A percentile compares a stretch with the other conserved stretches of the same genome.
phyloP scores from a whole-genome alignment of 2,113 vertebrate genomes.

The Vulpes vulpes region DNA sequence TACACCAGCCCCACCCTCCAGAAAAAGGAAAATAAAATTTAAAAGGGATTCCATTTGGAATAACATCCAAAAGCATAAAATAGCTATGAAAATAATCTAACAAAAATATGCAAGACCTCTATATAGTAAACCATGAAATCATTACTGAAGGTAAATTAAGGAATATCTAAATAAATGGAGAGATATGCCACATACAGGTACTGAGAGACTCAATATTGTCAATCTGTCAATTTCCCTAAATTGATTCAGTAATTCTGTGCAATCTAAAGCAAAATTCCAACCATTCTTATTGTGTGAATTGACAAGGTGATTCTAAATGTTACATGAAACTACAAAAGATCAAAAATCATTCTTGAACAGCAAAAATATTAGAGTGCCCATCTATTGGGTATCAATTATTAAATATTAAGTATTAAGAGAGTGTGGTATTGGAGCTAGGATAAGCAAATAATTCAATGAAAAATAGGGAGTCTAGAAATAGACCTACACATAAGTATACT shows the following conservation, averaged over 20 bases:
- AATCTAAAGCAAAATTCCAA: not conserved
- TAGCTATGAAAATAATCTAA: not conserved
- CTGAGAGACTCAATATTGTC: not conserved
- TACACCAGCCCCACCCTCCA: not conserved
- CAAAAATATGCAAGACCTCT: not conserved
- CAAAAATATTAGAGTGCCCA: not conserved
- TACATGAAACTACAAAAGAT: not conserved
- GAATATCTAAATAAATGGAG: not conserved
- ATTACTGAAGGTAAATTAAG: not conserved
- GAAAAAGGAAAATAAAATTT: not conserved
- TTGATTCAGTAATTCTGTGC: not conserved
- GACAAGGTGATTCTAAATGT: not conserved
- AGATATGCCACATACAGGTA: not conserved
- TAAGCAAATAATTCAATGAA: not conserved
- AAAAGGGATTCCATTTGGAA: not conserved
- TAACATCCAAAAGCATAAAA: not conserved
- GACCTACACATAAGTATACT: not conserved
- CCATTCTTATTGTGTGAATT: not conserved
- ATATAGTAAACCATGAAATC: not conserved
- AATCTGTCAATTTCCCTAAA: conserved; percentile 6
- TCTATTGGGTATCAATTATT: not conserved
- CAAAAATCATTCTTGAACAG: not conserved
- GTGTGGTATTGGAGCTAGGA: not conserved
- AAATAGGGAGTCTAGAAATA: not conserved
- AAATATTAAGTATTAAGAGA: not conserved